A percentile compares a stretch with the other conserved stretches of the same genome.
Conservation (phyloP, 1,140 invertebrate genomes). For the Cephus cinctus region DNA sequence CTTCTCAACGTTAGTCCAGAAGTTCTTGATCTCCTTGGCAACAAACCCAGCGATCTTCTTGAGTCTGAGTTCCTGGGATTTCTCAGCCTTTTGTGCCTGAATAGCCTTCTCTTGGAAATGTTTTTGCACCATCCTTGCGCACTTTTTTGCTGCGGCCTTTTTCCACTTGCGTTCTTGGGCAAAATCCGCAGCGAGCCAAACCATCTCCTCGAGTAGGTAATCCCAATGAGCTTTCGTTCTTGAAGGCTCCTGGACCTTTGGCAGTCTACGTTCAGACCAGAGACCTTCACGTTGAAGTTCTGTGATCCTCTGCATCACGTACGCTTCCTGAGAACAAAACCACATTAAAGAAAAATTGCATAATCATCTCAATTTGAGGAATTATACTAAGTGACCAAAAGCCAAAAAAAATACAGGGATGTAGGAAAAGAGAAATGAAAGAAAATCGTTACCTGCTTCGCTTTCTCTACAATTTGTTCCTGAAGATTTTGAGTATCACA, state of each 20-base stretch:
- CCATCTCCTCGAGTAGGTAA: conserved; percentile 97
- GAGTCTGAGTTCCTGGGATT: conserved; percentile 84
- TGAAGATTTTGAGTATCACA: conserved; percentile 55
- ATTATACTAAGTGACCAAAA: too few species aligned
- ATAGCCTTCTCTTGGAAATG: conserved; percentile 93
- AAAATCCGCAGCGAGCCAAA: conserved; percentile 97
- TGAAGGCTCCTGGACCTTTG: conserved; percentile 88
- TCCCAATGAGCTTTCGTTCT: conserved; percentile 97
- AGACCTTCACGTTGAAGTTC: conserved; percentile 88
- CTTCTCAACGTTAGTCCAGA: conserved; percentile 97
- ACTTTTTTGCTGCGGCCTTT: conserved; percentile 91
- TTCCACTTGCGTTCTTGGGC: conserved; percentile 98
- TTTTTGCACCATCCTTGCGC: conserved; percentile 89
- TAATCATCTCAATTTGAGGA: too few species aligned
- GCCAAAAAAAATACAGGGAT: conserved; percentile 3
- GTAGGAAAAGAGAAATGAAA: conserved; percentile 8
- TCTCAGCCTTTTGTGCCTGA: conserved; percentile 86
- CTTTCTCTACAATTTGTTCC: conserved; percentile 84
- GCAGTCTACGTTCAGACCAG: conserved; percentile 89
- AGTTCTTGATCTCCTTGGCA: conserved; percentile 91
- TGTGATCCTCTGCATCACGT: conserved; percentile 87
- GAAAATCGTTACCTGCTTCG: conserved; percentile 68
- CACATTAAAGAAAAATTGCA: conserved; percentile 16
- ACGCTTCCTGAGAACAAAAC: conserved; percentile 68
- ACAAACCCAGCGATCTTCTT: conserved; percentile 86